These are phyloP conservation scores for Leptinotarsa defecta DNA, from an alignment of 1,140 invertebrate genomes.

Conservation along the genomic window DNA sequence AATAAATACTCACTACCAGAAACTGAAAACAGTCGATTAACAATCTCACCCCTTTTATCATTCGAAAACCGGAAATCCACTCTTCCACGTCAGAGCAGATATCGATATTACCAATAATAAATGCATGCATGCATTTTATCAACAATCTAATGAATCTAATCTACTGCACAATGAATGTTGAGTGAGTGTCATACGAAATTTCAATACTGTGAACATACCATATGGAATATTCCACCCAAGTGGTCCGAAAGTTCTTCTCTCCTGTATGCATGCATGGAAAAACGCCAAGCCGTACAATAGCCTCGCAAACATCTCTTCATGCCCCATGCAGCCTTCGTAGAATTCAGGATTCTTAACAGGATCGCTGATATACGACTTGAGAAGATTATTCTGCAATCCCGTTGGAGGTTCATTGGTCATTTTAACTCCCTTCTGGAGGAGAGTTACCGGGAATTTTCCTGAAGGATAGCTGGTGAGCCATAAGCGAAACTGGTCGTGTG, in stretches of 20 bases:
- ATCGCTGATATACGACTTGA: slow-evolving; percentile 81
- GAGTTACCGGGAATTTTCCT: slow-evolving; percentile 80
- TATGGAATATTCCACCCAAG: slow-evolving; percentile 95
- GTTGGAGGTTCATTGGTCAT: slow-evolving; percentile 94
- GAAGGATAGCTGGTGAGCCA: slow-evolving; percentile 95
- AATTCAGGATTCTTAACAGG: slow-evolving; percentile 75
- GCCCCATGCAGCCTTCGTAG: slow-evolving; percentile 68
- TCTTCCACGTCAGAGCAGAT: too few relatives aligned
- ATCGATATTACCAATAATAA: too few relatives aligned
- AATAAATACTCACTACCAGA: too few relatives aligned
- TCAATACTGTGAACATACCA: slow-evolving; percentile 49
- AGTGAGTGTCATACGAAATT: neutral
- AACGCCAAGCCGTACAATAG: slow-evolving; percentile 88
- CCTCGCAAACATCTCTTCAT: slow-evolving; percentile 76
- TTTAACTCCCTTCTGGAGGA: slow-evolving; percentile 89
- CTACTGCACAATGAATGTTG: neutral
- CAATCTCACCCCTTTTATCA: too few relatives aligned
- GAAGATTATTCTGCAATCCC: slow-evolving; percentile 84
- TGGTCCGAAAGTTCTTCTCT: slow-evolving; percentile 87
- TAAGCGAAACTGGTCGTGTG: slow-evolving; percentile 74
- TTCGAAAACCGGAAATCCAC: too few relatives aligned
- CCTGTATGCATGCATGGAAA: slow-evolving; percentile 92
- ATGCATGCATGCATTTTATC: neutral
- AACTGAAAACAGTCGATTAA: too few relatives aligned
- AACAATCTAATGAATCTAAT: neutral